Base-by-base conservation (phyloP, 2,113 vertebrate genomes). In the Tapirus terrestris region DNA sequence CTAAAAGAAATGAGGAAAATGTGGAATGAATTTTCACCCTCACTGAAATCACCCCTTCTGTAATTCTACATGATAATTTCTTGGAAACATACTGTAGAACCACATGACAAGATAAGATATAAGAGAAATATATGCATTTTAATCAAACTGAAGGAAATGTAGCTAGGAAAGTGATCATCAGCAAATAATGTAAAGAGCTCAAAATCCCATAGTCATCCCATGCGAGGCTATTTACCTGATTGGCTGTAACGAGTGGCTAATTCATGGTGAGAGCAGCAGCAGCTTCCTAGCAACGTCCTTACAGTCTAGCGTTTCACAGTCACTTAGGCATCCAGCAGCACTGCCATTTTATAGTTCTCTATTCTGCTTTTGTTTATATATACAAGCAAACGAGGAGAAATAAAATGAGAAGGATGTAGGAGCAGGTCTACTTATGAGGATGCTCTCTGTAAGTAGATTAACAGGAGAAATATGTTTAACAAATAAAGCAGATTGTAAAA, bases 251-350 rank as follows among this genome's bases (percentile, higher is more conserved):
- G 17, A 72, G 33, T 9, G 43, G 61, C 48, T 94, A 16, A 91
- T 97, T 96, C 70, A 39, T 6, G 77, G 91, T 2, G 84, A 67
- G 60, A 81, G 72, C 75, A 58, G 61, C 36, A 17, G 14, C 86
- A 92, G 97, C 91, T 94, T 97, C 97, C 85, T 97, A 97, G 97
- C 94, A 97, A 96, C 87, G 29, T 45, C 45, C 67, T 91, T 10
- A 6, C 1, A 31, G 61, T 14, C 93, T 14, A 48, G 91, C 43
- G 36, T 67, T 76, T 77, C 79, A 10, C 45, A 39, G 60, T 14
- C 77, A 43, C 63, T n/a, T 45, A 17, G 82, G 45, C 65, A 58
- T 45, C 91, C 76, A 17, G 67, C 91, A 85, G 70, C 53, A 29
- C 68, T 39, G 84, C 91, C 79, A 51, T 72, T 65, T 92, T 80